Evolutionary conservation across 2,113 vertebrate genomes (phyloP), one percentile per base, ranked within the genome.

Genomic region (Psilopsiagon aurifrons): DNA sequence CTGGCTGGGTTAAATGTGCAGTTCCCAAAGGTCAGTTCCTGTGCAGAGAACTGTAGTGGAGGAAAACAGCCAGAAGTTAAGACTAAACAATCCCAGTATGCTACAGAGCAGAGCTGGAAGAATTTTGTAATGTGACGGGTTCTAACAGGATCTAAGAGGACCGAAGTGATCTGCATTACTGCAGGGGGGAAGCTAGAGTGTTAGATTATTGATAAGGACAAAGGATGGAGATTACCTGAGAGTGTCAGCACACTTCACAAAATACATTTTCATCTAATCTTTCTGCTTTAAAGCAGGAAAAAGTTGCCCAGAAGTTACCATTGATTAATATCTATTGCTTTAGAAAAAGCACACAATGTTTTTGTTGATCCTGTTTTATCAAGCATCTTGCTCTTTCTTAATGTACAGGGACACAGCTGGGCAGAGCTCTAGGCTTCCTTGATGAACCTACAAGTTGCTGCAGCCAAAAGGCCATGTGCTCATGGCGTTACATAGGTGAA

Each of bases 131-230:
- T 62, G 75, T 69, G 96, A 78, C 78, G 67, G 82, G 88, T 92
- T 94, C 79, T 94, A 89, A 96, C 91, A 88, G 94, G 91, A 90
- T 94, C 89, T 96, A 94, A 90, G 81, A 94, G 90, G 92, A 97
- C 82, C 2, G 0, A 93, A 96, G 81, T 84, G 89, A 97, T 97
- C 96, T 93, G 90, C 62, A 90, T 96, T 97, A 94, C 84, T 88
- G 93, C 94, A 94, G 71, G 15, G 4, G 76, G 62, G 66, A 92
- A 83, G 75, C 75, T 55, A 88, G 86, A 90, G 70, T 73, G 85
- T 81, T 94, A 76, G 88, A 95, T 92, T 95, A 96, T 97, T 93
- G 95, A 96, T 96, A 95, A 97, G 77, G 86, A 92, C 88, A 86
- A 92, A 95, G 76, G 47, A 90, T 92, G 94, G 67, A 90, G 92